Evolutionary conservation across 2,113 vertebrate genomes (phyloP).

Genomic region (Entelurus aequoreus): DNA sequence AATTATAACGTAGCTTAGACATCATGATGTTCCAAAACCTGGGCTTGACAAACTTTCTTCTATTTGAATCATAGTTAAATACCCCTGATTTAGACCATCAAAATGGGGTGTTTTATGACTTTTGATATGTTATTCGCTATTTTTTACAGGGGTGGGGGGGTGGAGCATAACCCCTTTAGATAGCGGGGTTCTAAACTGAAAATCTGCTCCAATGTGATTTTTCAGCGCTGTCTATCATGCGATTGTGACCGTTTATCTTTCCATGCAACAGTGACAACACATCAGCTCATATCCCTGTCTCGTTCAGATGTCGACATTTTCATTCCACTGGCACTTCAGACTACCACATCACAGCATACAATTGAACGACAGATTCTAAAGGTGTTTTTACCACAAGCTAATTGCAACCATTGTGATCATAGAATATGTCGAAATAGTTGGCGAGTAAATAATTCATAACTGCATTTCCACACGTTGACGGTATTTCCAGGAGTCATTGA

Average conservation of each 20-base stretch:
- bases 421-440: not conserved
- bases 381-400: not conserved
- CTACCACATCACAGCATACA: not conserved
- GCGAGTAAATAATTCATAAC: no score
- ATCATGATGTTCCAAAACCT: no score
- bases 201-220: not conserved
- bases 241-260: slow-evolving; percentile 5
- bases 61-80: no score
- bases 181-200: not conserved
- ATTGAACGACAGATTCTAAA: not conserved
- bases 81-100: no score
- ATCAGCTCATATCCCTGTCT: slow-evolving; percentile 37
- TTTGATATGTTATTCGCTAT: no score
- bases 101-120: no score
- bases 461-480: no score
- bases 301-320: not conserved
- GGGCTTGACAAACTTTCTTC: no score
- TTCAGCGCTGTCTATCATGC: not conserved
- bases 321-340: slow-evolving; percentile 1
- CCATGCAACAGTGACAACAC: slow-evolving; percentile 61
- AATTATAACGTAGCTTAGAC: no score
- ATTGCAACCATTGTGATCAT: not conserved
- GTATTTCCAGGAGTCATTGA: no score
- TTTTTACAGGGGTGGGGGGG: no score
- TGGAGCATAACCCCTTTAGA: not conserved